phyloP scores from a whole-genome alignment of 2,113 vertebrate genomes.

The Otocyon megalotis region DNA sequence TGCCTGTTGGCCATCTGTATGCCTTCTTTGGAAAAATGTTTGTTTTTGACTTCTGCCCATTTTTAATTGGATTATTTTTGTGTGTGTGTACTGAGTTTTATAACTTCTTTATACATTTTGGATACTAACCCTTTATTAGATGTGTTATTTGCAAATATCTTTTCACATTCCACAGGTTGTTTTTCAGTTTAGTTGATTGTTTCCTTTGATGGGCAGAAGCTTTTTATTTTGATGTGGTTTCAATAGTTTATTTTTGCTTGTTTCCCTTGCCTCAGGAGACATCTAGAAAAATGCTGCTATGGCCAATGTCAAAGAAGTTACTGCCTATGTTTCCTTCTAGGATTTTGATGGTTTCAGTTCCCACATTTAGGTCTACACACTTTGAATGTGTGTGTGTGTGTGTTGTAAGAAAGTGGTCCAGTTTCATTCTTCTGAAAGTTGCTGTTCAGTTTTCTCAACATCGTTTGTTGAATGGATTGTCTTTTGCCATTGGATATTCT shows the following conservation, averaged over 20 bases:
- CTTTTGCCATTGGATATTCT: neutral
- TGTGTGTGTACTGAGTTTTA: neutral
- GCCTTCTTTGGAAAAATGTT: neutral
- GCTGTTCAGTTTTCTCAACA: neutral
- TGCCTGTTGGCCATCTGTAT: neutral
- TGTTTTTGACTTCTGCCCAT: neutral
- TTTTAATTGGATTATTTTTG: neutral
- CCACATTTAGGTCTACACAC: neutral
- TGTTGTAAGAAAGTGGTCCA: neutral
- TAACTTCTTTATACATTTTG: neutral
- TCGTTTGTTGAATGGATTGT: neutral
- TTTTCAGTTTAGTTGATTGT: neutral
- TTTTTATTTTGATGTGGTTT: neutral
- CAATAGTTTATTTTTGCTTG: neutral
- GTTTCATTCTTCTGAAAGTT: neutral
- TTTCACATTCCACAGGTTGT: neutral
- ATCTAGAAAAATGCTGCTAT: neutral
- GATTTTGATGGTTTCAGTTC: neutral
- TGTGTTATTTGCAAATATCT: neutral
- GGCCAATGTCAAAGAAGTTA: neutral
- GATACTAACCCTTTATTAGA: neutral
- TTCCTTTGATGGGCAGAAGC: neutral
- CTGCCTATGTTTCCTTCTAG: neutral
- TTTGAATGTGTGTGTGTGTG: neutral
- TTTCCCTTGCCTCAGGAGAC: neutral